Evolutionary conservation across 2,888 invertebrate species (phyloP).

Genomic region (Torymus texanus): DNA sequence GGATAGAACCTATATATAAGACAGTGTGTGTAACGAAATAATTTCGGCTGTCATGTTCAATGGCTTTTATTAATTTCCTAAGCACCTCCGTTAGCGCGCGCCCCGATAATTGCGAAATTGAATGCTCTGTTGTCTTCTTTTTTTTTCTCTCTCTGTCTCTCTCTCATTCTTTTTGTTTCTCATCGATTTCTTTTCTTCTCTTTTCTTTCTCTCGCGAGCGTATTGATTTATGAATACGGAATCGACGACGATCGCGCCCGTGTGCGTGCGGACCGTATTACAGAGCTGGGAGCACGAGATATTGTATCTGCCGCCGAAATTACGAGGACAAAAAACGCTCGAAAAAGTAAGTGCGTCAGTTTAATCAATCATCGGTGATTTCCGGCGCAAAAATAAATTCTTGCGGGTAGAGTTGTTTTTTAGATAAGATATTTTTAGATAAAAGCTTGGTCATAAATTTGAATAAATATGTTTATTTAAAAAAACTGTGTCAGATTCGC

Average conservation of each 20-base stretch:
- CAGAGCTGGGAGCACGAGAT: no score
- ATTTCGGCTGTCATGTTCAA: slow-evolving; percentile 49
- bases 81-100: slow-evolving; percentile 28
- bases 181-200: slow-evolving; percentile 4
- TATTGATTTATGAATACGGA: slow-evolving; percentile 42
- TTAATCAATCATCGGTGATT: background rate
- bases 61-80: slow-evolving; percentile 52
- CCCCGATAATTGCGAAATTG: slow-evolving; percentile 45
- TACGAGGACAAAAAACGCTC: slow-evolving; percentile 6
- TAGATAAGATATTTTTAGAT: no score
- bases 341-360: slow-evolving; percentile 1
- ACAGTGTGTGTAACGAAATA: slow-evolving; percentile 45
- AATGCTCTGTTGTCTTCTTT: slow-evolving; percentile 15
- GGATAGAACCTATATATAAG: slow-evolving; percentile 21
- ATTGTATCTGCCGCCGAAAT: background rate
- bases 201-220: background rate
- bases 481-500: no score
- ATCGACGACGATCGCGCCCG: background rate
- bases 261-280: no score
- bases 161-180: background rate
- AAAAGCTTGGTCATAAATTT: no score
- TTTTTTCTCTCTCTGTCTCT: slow-evolving; percentile 2
- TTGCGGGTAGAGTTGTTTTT: no score
- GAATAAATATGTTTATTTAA: no score
- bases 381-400: background rate